phyloP scores from a whole-genome alignment of 2,797 vertebrate species.

The Sciurus carolinensis region DNA sequence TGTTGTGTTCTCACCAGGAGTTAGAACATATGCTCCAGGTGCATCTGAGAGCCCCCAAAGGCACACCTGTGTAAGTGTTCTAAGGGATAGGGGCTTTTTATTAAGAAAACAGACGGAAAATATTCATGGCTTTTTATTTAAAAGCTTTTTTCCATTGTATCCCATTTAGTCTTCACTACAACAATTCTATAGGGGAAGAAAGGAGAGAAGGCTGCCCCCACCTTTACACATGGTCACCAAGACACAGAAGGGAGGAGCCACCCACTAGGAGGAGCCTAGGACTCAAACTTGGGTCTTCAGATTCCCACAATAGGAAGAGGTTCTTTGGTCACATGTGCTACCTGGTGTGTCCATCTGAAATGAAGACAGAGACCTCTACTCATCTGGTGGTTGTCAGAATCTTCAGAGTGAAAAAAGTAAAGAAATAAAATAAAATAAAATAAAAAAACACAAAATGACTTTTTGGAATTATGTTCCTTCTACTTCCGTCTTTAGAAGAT shows the following conservation, averaged over 20 bases:
- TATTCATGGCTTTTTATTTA: background rate
- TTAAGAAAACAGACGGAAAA: conserved; percentile 8
- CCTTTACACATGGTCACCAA: background rate
- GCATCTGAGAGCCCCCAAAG: background rate
- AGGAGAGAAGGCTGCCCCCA: background rate
- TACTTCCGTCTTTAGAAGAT: conserved; percentile 41
- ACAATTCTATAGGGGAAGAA: background rate
- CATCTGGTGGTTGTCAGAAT: background rate
- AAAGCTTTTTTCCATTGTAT: background rate
- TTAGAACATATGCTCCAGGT: background rate
- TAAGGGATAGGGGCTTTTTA: background rate
- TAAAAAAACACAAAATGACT: background rate
- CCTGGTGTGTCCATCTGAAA: background rate
- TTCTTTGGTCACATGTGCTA: background rate
- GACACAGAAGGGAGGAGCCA: background rate
- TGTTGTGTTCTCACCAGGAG: background rate
- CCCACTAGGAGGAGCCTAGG: background rate
- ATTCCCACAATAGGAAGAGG: background rate
- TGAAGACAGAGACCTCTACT: background rate
- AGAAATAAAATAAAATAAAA: background rate
- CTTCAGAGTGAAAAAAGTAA: background rate
- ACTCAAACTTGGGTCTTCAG: conserved; percentile 1
- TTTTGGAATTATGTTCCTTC: conserved; percentile 31
- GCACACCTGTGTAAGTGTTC: background rate
- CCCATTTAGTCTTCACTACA: background rate